These are phyloP conservation scores for Anniella stebbinsi DNA, from an alignment of 2,797 vertebrate genomes.

Conservation along the genomic window DNA sequence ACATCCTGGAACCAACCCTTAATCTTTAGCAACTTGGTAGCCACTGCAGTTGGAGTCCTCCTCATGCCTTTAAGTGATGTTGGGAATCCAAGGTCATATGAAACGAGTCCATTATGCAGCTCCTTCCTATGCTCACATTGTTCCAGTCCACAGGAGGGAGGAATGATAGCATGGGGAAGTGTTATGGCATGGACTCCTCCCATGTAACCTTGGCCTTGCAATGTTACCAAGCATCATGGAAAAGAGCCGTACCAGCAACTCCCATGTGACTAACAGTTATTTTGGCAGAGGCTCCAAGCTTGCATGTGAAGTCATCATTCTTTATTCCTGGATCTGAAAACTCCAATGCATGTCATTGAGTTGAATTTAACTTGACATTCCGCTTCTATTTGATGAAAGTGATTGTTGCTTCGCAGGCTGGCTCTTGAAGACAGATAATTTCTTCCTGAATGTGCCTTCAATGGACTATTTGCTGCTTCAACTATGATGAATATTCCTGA, in stretches of 20 bases:
- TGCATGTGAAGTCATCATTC: background rate
- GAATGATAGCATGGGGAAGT: no score
- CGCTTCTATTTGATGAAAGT: background rate
- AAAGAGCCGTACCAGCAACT: background rate
- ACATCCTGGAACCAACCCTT: no score
- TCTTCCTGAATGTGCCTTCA: background rate
- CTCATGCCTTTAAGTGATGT: background rate
- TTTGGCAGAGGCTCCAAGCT: background rate
- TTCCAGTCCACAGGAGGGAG: background rate
- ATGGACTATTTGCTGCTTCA: constrained; percentile 19
- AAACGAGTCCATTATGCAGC: background rate
- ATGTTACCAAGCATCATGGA: background rate
- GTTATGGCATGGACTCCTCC: background rate
- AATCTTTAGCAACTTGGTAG: background rate
- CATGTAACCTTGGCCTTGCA: background rate
- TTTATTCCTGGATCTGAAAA: background rate
- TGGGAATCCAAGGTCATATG: background rate
- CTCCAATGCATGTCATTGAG: background rate
- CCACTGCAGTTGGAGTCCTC: background rate
- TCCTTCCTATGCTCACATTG: background rate
- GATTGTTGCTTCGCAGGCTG: background rate
- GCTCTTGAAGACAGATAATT: background rate
- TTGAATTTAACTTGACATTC: background rate
- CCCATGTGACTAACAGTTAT: background rate
- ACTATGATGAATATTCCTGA: background rate